phyloP scores from a whole-genome alignment of 2,888 invertebrate species.

The Ennomos erosarius region DNA sequence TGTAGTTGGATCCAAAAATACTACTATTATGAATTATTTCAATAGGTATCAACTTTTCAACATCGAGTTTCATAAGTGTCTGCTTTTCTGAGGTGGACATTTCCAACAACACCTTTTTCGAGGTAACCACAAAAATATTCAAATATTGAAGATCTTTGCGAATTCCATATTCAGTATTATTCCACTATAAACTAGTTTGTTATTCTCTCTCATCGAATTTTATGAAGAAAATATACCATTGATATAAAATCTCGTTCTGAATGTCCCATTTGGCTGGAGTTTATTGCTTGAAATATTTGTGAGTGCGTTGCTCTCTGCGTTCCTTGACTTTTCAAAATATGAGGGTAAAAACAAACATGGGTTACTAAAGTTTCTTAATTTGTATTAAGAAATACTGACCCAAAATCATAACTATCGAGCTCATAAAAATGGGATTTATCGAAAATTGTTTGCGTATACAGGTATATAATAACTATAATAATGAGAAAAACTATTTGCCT shows the following conservation, averaged over 20 bases:
- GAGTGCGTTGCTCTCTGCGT: constrained; percentile 10
- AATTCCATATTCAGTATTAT: constrained; percentile 27
- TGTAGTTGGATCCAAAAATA: too few relatives aligned
- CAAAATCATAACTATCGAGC: too few relatives aligned
- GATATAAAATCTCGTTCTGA: constrained; percentile 34
- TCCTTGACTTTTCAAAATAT: constrained; percentile 15
- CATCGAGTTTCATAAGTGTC: not conserved
- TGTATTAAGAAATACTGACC: too few relatives aligned
- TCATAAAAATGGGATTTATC: too few relatives aligned
- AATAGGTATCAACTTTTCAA: not conserved
- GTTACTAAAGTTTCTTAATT: not conserved
- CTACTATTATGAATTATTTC: not conserved
- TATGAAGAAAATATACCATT: constrained; percentile 32
- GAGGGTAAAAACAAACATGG: not conserved
- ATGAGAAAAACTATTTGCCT: too few relatives aligned
- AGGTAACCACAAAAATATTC: constrained; percentile 1
- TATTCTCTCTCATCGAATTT: constrained; percentile 31
- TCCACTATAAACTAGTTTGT: constrained; percentile 37
- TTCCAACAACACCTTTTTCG: constrained; percentile 1
- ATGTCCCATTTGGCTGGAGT: constrained; percentile 28
- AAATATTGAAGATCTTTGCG: constrained; percentile 7
- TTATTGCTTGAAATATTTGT: constrained; percentile 26
- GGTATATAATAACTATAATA: too few relatives aligned
- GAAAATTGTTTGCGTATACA: too few relatives aligned
- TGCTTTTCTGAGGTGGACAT: too few relatives aligned